Evolutionary conservation across 23 tunicate species (phyloP).

Genomic region (Ciona savignyi): DNA sequence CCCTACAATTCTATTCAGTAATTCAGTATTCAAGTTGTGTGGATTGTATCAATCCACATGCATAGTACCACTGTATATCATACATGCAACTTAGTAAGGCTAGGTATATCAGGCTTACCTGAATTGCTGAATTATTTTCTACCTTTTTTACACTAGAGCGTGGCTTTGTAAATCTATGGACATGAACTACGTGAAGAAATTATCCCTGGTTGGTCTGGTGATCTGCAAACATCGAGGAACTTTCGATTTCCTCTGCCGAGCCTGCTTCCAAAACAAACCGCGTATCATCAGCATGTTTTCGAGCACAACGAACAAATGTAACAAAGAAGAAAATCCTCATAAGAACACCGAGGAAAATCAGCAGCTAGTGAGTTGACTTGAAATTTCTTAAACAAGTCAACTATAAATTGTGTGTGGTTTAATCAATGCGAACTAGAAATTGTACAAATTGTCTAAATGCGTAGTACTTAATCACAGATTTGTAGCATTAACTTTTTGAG

Average conservation of each 20-base stretch:
- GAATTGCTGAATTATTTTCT: no score
- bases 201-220: conserved; percentile 62
- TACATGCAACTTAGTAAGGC: no score
- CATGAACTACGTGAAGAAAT: conserved; percentile 59
- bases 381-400: no score
- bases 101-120: no score
- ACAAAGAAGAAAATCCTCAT: conserved; percentile 41
- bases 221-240: conserved; percentile 84
- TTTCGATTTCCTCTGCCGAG: conserved; percentile 67
- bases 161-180: conserved; percentile 91
- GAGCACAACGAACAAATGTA: conserved; percentile 26
- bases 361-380: conserved; percentile 73
- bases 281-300: conserved; percentile 74
- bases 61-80: no score
- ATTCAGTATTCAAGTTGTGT: no score
- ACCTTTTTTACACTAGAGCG: conserved; percentile 15
- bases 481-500: no score
- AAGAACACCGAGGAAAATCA: conserved; percentile 29
- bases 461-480: no score
- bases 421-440: no score
- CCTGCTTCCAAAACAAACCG: conserved; percentile 83
- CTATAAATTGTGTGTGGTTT: no score
- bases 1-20: no score
- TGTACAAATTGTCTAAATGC: background rate
- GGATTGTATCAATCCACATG: no score